Evolutionary conservation across 2,888 invertebrate genomes (phyloP), one percentile per base, ranked within the genome.

Genomic region (Sinelater perroti): DNA sequence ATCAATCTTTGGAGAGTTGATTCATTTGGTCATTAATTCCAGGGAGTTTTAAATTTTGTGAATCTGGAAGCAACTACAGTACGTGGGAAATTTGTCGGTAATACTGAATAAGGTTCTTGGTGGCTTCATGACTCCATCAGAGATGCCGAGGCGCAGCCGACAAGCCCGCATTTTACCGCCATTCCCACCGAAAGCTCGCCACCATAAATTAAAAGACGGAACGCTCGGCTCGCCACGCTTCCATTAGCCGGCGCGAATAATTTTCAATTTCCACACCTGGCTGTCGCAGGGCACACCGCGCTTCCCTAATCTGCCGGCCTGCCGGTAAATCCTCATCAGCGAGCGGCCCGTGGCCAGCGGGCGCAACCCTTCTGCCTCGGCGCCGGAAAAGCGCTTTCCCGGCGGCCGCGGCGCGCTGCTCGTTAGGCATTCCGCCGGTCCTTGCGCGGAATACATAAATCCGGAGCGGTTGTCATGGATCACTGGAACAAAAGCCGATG

Each of bases 401-500:
- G n/a, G n/a, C 4, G 30, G 30, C 5, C 24, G 24, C 24, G 24
- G 24, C 24, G 5, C 5, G 7, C 7, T 30, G 11, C 38, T 35
- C 26, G 13, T n/a, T 33, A 33, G 33, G 49, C 20, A 49, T 49
- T 49, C 21, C 18, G 31, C 33, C 56, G 30, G 28, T 49, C 42
- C 57, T 47, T 46, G 42, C 40, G 11, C 7, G 24, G 60, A 53
- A 60, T 57, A 65, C 70, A 73, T 73, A 75, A 75, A 75, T 75
- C 74, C 70, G 67, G 65, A 63, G 61, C 67, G 61, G 67, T 72
- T 74, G 74, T 75, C 73, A 68, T 68, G 73, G 72, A 73, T 75
- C 73, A 73, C 67, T 65, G 68, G 72, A 73, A 75, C 75, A 74
- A 76, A 75, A 72, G 73, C 68, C 67, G 67, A 68, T 70, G 65